These are phyloP conservation scores for Pampusana beccarii DNA, from an alignment of 2,113 vertebrate species.

Conservation along the genomic window DNA sequence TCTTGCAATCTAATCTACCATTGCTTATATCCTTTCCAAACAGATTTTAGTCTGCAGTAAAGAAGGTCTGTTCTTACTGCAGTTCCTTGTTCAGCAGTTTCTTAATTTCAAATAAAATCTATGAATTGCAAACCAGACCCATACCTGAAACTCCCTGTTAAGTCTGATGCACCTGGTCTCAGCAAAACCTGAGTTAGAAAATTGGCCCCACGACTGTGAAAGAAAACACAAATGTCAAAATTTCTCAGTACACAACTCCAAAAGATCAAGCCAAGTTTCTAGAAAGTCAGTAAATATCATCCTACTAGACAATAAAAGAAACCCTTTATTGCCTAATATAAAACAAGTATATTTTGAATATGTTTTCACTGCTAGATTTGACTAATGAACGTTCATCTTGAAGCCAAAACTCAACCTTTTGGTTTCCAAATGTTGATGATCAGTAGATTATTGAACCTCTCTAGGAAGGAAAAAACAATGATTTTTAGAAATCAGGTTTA, in stretches of 20 bases:
- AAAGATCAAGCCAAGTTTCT: not conserved
- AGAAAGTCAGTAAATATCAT: not conserved
- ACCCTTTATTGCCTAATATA: not conserved
- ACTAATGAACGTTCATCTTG: not conserved
- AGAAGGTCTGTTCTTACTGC: not conserved
- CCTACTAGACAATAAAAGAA: not conserved
- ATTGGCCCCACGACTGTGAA: slow-evolving; percentile 92
- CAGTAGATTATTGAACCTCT: not conserved
- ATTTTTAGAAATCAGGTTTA: not conserved
- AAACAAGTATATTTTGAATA: not conserved
- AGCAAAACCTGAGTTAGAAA: slow-evolving; percentile 92
- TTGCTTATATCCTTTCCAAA: not conserved
- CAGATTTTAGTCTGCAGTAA: not conserved
- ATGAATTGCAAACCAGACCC: not conserved
- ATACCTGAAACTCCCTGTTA: slow-evolving; percentile 98
- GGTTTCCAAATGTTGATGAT: not conserved
- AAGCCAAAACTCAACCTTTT: not conserved
- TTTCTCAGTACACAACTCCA: not conserved
- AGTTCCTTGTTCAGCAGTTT: not conserved
- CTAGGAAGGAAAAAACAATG: not conserved
- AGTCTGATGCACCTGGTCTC: slow-evolving; percentile 92
- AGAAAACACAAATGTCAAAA: not conserved
- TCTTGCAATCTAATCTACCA: not conserved
- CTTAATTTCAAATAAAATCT: not conserved
- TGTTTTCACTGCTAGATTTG: not conserved